Conservation (phyloP, 2,797 vertebrate genomes). For the Xenops minutus region DNA sequence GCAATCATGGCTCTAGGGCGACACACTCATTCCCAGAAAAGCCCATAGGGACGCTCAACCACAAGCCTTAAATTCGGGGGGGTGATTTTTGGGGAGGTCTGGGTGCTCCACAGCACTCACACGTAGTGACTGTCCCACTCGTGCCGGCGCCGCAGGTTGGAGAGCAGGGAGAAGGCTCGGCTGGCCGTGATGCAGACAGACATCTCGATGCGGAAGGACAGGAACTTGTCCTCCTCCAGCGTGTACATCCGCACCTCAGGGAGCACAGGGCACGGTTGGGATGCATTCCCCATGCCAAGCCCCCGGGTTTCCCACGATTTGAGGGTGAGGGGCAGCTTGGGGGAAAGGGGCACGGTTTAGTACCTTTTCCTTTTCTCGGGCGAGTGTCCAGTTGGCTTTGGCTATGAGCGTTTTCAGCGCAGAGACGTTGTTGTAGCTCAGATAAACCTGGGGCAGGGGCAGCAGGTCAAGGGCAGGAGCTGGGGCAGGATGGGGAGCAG, state of each 20-base stretch:
- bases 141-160: constrained; percentile 85
- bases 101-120: constrained; percentile 74
- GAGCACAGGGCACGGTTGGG: not conserved
- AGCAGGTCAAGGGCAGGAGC: not conserved
- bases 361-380: constrained; percentile 90
- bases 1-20: fast-evolving
- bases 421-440: constrained; percentile 97
- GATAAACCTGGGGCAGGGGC: constrained; percentile 83
- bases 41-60: not conserved
- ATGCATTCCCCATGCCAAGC: fast-evolving
- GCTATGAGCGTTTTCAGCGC: constrained; percentile 90
- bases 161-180: constrained; percentile 88
- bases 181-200: constrained; percentile 75
- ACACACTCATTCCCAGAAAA: not conserved
- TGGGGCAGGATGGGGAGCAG: not conserved
- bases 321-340: fast-evolving
- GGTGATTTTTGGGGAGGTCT: not conserved
- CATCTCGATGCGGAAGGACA: constrained; percentile 92
- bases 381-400: constrained; percentile 87
- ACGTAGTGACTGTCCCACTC: constrained; percentile 91
- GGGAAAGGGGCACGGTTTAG: not conserved
- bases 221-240: constrained; percentile 89
- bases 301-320: fast-evolving
- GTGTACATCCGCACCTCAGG: constrained; percentile 88
- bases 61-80: fast-evolving